These are phyloP conservation scores for Falco punctatus DNA, from an alignment of 2,113 vertebrate species.

Conservation along the genomic window DNA sequence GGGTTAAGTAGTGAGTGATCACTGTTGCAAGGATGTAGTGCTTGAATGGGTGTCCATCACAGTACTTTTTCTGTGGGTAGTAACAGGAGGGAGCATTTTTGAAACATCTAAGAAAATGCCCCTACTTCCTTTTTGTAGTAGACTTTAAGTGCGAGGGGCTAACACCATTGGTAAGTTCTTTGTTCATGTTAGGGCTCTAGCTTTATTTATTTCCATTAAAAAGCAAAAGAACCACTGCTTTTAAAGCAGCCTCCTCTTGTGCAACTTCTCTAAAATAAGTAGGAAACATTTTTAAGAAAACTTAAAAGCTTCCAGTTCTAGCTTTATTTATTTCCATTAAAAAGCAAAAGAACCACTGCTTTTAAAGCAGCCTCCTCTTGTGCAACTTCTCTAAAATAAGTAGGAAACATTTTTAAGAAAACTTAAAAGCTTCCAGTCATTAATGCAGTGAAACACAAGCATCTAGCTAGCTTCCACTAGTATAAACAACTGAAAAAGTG, in stretches of 20 bases:
- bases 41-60: neutral
- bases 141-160: neutral
- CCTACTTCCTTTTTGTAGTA: neutral
- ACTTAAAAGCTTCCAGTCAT: neutral
- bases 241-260: neutral
- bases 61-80: no score
- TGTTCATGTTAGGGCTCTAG: neutral
- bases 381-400: neutral
- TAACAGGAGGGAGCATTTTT: neutral
- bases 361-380: neutral
- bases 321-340: neutral
- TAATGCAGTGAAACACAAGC: neutral
- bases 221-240: neutral
- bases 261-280: neutral
- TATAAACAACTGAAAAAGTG: neutral
- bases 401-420: neutral
- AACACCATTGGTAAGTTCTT: neutral
- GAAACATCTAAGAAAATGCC: neutral
- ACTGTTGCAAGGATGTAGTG: neutral
- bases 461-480: neutral
- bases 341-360: neutral
- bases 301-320: neutral
- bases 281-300: neutral
- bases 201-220: neutral
- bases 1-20: neutral